Evolutionary conservation across 2,888 invertebrate species (phyloP), one percentile per base, ranked within the genome.

Genomic region (Plagodis pulveraria): DNA sequence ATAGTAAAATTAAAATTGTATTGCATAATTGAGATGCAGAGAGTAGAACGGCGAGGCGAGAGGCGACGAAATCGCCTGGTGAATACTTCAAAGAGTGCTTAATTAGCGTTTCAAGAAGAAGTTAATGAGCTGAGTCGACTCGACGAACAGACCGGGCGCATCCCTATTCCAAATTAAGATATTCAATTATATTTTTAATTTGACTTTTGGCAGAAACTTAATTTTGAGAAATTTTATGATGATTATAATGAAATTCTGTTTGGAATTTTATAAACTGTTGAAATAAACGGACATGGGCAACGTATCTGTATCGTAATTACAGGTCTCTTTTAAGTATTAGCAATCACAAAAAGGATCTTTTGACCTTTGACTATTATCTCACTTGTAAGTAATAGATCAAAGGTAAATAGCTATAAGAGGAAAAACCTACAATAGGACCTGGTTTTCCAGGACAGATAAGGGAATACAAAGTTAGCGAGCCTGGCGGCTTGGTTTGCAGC

Each of bases 71-170:
- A 87, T 81, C 80, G 73, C 73, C 74, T 73, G 67, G 72, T 85
- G 84, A 86, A 87, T 84, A 80, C 83, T 86, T 86, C 78, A 86
- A 83, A 83, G 78, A 77, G 75, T 74, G 72, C 81, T 84, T 87
- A 84, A 88, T 87, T 86, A 84, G 83, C 76, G 79, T 78, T 83
- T 81, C 78, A 76, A 80, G 83, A 81, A 81, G 83, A 81, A 81
- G 77, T 82, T 88, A 85, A 87, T 86, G 83, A 86, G 80, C 78
- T 78, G 76, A 80, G 74, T 77, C 77, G 74, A 71, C 72, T 62
- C 72, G 69, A 63, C 71, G 66, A 67, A 65, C 69, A 53, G 60
- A 52, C 60, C 51, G 56, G 63, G 66, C 61, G 55, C 72, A 62
- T 67, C 72, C 64, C 69, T 68, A 70, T 73, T 74, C 69, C 54